Conservation (phyloP, 2,888 invertebrate genomes). For the Phorcus lineatus region DNA sequence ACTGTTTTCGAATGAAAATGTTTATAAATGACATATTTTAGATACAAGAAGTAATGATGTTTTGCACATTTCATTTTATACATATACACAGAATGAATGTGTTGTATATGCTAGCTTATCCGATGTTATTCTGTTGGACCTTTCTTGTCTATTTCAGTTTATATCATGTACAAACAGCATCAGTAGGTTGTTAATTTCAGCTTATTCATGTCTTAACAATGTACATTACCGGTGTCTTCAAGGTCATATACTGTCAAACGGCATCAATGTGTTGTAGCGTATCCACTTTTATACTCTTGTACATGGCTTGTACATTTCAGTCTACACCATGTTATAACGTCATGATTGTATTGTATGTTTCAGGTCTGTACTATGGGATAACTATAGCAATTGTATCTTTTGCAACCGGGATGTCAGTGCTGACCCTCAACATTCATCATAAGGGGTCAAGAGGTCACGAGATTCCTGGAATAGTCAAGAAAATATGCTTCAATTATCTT, state of each 20-base stretch:
- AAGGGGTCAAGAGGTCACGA: slow-evolving; percentile 87
- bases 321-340: not conserved
- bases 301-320: too few species aligned
- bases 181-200: not conserved
- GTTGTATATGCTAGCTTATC: too few species aligned
- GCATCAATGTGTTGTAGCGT: not conserved
- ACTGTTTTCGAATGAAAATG: too few species aligned
- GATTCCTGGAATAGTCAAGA: slow-evolving; percentile 84
- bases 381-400: slow-evolving; percentile 78
- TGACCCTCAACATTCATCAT: slow-evolving; percentile 80
- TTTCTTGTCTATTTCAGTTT: not conserved
- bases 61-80: too few species aligned
- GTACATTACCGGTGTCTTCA: too few species aligned
- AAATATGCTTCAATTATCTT: slow-evolving; percentile 84
- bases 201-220: not conserved
- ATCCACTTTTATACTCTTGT: too few species aligned
- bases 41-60: too few species aligned
- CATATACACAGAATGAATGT: too few species aligned
- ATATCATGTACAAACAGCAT: not conserved
- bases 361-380: slow-evolving; percentile 79
- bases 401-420: slow-evolving; percentile 77
- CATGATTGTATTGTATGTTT: slow-evolving; percentile 29
- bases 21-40: too few species aligned
- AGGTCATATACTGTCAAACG: too few species aligned
- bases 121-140: too few species aligned